Base-by-base conservation (phyloP, 2,888 invertebrate genomes). In the Ophion ellenae region DNA sequence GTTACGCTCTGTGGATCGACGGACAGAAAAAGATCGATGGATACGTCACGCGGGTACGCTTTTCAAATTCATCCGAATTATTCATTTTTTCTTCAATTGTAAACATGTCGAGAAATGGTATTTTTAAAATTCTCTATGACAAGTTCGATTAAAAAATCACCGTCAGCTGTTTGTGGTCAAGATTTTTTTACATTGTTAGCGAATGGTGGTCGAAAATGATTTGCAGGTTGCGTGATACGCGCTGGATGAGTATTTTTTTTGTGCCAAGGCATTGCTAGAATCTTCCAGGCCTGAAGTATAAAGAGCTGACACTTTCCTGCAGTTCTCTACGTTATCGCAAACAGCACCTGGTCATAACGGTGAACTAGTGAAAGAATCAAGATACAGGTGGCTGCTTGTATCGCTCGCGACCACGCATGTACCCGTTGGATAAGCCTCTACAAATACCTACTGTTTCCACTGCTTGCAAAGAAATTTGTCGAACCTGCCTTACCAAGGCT, bases 1-100 rank as follows among this genome's bases (percentile, higher is more conserved):
- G 95, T 7, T 96, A 96, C 95, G 95, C 95, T 47, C 91, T 96
- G 6, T 96, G 96, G 93, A 86, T 96, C 61, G 95, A 96, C 91
- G 96, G 96, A 9, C 95, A 94, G 77, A 94, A 96, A 71, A 86
- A 91, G 92, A 89, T 94, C 89, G 93, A 93, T 86, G 95, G 94
- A 81, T 90, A 90, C 53, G 91, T 91, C 73, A 89, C 91, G 24
- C 90, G 94, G 92, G 94, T 94, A 90, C 85, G 78, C 28, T 74
- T 57, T 11, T 28, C 20, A 69, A 24, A 32, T 17, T 53, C 53
- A 53, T 14, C 17, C 53, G 53, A 14, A 14, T 17, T 53, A 53
- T 53, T 53, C 17, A 17, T 17, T 7, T 53, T 17, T 14, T 53
- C 17, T 17, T 53, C 4, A 53, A 53, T 53, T 5, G 14, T 53